Evolutionary conservation across 2,797 vertebrate genomes (phyloP), one percentile per base, ranked within the genome.

Genomic region (Acestrorhynchus altus): DNA sequence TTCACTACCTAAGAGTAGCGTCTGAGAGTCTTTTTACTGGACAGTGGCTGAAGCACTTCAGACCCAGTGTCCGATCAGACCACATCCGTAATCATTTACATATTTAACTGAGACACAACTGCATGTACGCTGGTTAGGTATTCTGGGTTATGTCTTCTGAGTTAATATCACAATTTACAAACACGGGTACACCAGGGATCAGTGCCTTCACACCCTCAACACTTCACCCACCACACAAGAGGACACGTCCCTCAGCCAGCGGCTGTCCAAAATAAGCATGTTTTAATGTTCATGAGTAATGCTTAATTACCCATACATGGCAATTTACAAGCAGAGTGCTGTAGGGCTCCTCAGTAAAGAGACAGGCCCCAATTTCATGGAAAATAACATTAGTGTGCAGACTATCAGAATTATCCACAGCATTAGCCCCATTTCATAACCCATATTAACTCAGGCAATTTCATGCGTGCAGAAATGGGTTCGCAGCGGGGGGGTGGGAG

Each of bases 391-490:
- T 96, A 96, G 94, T 94, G 94, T 89, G 94, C 95, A 96, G 95
- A 31, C 57, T 59, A 35, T 96, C 94, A 95, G 94, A 94, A 96
- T 96, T 96, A 97, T 96, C 96, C 96, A 97, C 95, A 95, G 96
- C 96, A 94, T 96, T 96, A 96, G 94, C 95, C 95, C 94, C 95
- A 91, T 94, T 97, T 98, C 97, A 96, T 97, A 97, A 94, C 93
- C 92, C 92, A 95, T 96, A 96, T 97, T 98, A 98, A 95, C 92
- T 74, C 93, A 96, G 94, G 96, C 96, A 98, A 98, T 99, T 99
- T 99, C 96, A 98, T 98, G 96, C 96, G 97, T 96, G 96, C 96
- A 96, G 96, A 96, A 96, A 97, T 95, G 95, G 94, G 94, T 95
- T 75, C 96, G 95, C 95, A 95, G 96, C 94, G 93, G 95, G 94